A percentile compares a stretch with the other conserved stretches of the same genome.
phyloP scores from a whole-genome alignment of 1,140 invertebrate genomes.

The Trichonephila clavipes region DNA sequence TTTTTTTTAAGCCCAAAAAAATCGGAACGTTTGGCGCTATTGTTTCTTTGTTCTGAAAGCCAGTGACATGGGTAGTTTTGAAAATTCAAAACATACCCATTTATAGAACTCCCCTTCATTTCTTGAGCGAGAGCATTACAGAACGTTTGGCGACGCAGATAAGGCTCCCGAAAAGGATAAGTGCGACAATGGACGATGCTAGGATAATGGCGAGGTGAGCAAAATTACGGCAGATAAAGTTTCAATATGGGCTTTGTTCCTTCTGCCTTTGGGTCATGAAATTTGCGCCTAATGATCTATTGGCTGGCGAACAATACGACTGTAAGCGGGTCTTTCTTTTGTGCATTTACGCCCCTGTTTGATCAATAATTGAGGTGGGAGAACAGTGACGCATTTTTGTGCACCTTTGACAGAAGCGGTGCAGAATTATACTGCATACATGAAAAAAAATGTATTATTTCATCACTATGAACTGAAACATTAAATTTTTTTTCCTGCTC shows the following conservation, averaged over 20 bases:
- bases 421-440: too few species aligned
- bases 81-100: slow-evolving; percentile 11
- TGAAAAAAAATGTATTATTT: neutral
- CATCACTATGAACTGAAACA: neutral
- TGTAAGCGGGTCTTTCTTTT: slow-evolving; percentile 59
- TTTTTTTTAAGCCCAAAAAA: neutral
- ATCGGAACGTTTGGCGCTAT: neutral
- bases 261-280: slow-evolving; percentile 69
- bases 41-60: slow-evolving; percentile 44
- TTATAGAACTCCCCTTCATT: neutral
- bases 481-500: too few species aligned
- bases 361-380: slow-evolving; percentile 39
- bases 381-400: neutral
- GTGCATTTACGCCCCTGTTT: neutral
- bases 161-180: slow-evolving; percentile 45
- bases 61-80: neutral
- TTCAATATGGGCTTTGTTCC: slow-evolving; percentile 69
- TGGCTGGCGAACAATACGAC: slow-evolving; percentile 60
- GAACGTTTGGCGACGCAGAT: slow-evolving; percentile 47
- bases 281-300: slow-evolving; percentile 73
- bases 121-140: slow-evolving; percentile 14
- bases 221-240: slow-evolving; percentile 73
- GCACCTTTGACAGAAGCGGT: too few species aligned
- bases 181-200: slow-evolving; percentile 27
- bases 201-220: slow-evolving; percentile 40